A percentile compares a stretch with the other conserved stretches of the same genome.
phyloP scores from a whole-genome alignment of 2,113 vertebrate genomes.

The Coptodon rendalli region DNA sequence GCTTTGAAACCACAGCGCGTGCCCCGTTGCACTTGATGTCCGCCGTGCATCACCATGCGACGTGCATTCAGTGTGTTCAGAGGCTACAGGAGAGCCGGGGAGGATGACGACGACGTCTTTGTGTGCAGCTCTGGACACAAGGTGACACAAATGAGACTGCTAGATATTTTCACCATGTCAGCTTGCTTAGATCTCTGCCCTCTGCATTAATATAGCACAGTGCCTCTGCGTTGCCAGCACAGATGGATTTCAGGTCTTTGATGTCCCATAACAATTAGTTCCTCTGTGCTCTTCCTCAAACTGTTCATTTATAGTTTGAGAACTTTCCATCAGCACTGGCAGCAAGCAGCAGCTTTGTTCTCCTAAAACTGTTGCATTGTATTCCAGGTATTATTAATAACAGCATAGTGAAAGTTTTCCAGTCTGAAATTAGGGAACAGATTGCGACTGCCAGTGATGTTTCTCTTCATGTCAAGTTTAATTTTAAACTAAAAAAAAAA shows the following conservation, averaged over 20 bases:
- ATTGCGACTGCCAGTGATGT: not conserved
- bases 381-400: slow-evolving; percentile 15
- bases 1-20: not conserved
- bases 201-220: not conserved
- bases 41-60: slow-evolving; percentile 38
- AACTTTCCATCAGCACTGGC: not conserved
- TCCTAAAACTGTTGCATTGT: not conserved
- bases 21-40: not conserved
- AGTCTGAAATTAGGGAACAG: not conserved
- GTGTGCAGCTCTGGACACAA: slow-evolving; percentile 25
- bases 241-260: not conserved
- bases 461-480: slow-evolving; percentile 22
- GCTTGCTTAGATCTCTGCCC: not conserved
- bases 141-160: slow-evolving; percentile 32
- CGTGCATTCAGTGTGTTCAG: slow-evolving; percentile 39
- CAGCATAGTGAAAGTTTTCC: not conserved
- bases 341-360: not conserved
- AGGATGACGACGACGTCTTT: slow-evolving; percentile 64
- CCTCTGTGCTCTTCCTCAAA: not conserved
- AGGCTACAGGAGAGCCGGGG: slow-evolving; percentile 45
- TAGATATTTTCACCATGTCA: not conserved
- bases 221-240: not conserved
- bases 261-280: not conserved
- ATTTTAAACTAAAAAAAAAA: not conserved
- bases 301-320: not conserved